Evolutionary conservation across 1,140 invertebrate species (phyloP), one percentile per base, ranked within the genome.

Genomic region (Tetragonula clypearis): DNA sequence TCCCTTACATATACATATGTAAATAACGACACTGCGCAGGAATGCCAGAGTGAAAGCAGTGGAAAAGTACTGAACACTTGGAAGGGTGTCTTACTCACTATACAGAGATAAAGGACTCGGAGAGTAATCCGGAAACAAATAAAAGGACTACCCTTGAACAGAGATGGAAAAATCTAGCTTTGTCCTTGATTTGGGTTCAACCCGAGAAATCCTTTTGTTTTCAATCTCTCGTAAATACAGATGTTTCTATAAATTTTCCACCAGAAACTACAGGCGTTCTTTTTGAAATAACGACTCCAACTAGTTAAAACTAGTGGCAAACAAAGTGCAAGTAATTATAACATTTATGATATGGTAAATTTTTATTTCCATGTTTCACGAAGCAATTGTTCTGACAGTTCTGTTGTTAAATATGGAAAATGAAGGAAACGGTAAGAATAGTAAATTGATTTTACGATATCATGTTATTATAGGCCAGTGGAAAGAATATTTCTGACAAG

Each of bases 61-160:
- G 86, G 86, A 90, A 90, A 85, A 87, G 55, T 84, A 89, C 88
- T 80, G 83, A 8, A 8, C 49, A 56, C 49, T 21, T 65, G 0
- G 35, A 11, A 35, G 35, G 35, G 56, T 71, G 17, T 35, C 12
- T 17, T 9, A n/a, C 6, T 17, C n/a, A 8, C 2, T 15, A 8
- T n/a, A n/a, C 41, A 72, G 0, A 1, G 60, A n/a, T 41, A 49
- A 49, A 21, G 21, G 26, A 17, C 21, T 66, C 26, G 30, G 3
- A 41, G 35, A 35, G 4, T n/a, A 71, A 0, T 11, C 5, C 12
- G 23, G 0, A 2, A 12, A 23, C 12, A 69, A 65, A 17, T 17
- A 1, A 30, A 17, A 26, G 5, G 6, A 0, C 8, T 30, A 30
- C 1, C 21, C 0, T 23, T 23, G 8, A 4, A 2, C 0, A 21